Conservation (phyloP, 2,888 invertebrate species). For the Synergus itoensis region DNA sequence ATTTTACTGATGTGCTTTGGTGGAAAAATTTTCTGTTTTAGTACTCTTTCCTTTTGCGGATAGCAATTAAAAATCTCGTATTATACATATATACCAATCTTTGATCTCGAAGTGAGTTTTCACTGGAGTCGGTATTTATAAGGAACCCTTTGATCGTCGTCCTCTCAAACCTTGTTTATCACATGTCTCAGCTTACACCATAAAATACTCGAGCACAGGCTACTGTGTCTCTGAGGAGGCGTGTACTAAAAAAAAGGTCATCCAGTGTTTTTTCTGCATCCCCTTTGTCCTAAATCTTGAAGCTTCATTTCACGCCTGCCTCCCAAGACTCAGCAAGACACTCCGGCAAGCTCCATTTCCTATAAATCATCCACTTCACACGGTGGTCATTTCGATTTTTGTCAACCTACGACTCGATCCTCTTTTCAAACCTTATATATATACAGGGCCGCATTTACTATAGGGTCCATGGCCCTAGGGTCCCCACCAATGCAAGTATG, state of each 20-base stretch:
- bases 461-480: too few relatives aligned
- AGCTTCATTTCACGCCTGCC: constrained; percentile 73
- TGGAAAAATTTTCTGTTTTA: neutral
- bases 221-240: constrained; percentile 65
- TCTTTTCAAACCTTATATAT: neutral
- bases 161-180: constrained; percentile 58
- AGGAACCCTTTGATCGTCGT: constrained; percentile 75
- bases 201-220: constrained; percentile 69
- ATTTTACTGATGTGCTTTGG: neutral
- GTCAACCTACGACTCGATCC: neutral
- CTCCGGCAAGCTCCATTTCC: constrained; percentile 8
- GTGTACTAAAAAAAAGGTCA: constrained; percentile 5
- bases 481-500: too few relatives aligned
- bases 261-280: constrained; percentile 51
- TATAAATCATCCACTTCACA: constrained; percentile 24
- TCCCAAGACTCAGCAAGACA: constrained; percentile 47
- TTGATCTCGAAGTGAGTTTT: neutral
- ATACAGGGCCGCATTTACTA: too few relatives aligned
- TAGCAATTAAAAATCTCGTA: constrained; percentile 2
- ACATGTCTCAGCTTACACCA: constrained; percentile 69
- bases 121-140: constrained; percentile 42
- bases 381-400: constrained; percentile 2
- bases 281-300: constrained; percentile 51
- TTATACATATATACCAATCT: constrained; percentile 11
- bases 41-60: neutral